Percentiles rank a stretch among this genome's conserved stretches.
Evolutionary conservation across 2,797 vertebrate species (phyloP).

Genomic region (Dicrostonyx torquatus): DNA sequence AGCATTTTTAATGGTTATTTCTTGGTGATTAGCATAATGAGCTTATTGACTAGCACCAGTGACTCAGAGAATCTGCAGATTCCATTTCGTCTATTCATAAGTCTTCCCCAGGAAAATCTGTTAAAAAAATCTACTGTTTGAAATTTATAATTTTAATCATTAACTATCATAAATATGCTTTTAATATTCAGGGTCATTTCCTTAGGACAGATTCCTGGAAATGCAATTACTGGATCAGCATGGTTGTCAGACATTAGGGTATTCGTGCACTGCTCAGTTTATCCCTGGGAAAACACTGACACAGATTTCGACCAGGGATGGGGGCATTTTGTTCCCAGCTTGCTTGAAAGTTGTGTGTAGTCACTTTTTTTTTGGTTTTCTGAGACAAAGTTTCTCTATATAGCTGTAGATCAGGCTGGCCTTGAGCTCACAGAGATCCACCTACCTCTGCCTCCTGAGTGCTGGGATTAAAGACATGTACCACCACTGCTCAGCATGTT

Average conservation of each 20-base stretch:
- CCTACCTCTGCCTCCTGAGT: not conserved
- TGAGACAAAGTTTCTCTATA: not conserved
- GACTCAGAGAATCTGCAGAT: not conserved
- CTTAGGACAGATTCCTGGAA: constrained; percentile 28
- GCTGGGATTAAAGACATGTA: not conserved
- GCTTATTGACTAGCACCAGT: not conserved
- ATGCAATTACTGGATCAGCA: not conserved
- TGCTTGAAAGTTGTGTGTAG: not conserved
- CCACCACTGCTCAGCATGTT: not conserved
- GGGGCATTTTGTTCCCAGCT: not conserved
- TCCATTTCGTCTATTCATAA: not conserved
- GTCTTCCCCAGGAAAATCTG: not conserved
- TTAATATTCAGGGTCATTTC: not conserved
- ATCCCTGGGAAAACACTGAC: not conserved
- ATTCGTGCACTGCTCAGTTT: not conserved
- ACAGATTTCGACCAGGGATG: not conserved
- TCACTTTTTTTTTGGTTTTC: not conserved
- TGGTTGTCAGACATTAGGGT: not conserved
- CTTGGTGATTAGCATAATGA: constrained; percentile 18
- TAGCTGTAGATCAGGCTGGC: not conserved
- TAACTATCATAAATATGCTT: constrained; percentile 30
- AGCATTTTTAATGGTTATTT: constrained; percentile 42
- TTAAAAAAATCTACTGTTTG: not conserved
- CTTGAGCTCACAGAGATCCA: not conserved
- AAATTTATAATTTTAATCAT: constrained; percentile 39